Evolutionary conservation across 2,797 vertebrate genomes (phyloP).

Genomic region (Hippoglossus hippoglossus): DNA sequence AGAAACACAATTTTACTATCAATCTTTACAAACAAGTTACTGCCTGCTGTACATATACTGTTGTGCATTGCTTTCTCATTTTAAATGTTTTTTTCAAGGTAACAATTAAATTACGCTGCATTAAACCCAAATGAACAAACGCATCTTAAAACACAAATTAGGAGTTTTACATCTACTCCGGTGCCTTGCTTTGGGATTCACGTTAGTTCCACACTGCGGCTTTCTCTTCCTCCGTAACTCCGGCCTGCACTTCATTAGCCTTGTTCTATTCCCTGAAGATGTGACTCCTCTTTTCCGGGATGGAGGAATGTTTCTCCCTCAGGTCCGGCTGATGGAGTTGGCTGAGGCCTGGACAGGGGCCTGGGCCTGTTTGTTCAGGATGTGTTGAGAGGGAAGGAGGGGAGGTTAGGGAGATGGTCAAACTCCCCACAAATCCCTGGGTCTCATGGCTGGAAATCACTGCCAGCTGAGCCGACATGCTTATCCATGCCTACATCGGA

Average conservation of each 20-base stretch:
- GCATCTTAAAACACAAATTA: slow-evolving; percentile 6
- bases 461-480: slow-evolving; percentile 77
- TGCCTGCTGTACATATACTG: neutral
- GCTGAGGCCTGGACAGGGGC: slow-evolving; percentile 72
- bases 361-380: slow-evolving; percentile 75
- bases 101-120: too few relatives aligned
- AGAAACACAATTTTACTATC: neutral
- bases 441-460: slow-evolving; percentile 76
- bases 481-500: slow-evolving; percentile 68
- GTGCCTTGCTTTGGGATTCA: slow-evolving; percentile 31
- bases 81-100: too few relatives aligned
- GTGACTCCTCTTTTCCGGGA: slow-evolving; percentile 83
- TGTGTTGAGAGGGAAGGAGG: slow-evolving; percentile 61
- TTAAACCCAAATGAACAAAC: neutral
- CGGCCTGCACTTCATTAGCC: slow-evolving; percentile 85
- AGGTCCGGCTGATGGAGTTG: slow-evolving; percentile 77
- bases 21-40: neutral
- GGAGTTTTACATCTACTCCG: slow-evolving; percentile 8
- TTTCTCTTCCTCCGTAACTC: slow-evolving; percentile 38
- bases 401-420: slow-evolving; percentile 50
- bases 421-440: slow-evolving; percentile 46
- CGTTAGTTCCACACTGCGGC: slow-evolving; percentile 47
- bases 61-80: too few relatives aligned
- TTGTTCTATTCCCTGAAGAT: slow-evolving; percentile 78
- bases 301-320: slow-evolving; percentile 79